Base-by-base conservation (phyloP, 2,797 vertebrate genomes). In the Rhyacichthys aspro region DNA sequence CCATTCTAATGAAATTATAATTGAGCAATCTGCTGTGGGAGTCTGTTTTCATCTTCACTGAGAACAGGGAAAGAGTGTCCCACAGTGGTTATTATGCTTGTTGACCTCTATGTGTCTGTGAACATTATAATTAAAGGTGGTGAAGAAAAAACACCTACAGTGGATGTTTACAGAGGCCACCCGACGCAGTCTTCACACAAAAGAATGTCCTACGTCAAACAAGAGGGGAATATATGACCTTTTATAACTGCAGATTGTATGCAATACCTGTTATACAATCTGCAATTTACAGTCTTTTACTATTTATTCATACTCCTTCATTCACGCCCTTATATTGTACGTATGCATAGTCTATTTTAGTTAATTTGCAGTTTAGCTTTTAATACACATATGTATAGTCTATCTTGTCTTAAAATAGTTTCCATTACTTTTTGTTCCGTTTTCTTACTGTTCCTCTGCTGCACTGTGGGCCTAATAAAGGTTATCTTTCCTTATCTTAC, bases 1-100 rank as follows among this genome's bases (percentile, higher is more conserved):
- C 49, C 43, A 7, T 36, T 37, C 66, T 78, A 79, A 87, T 78
- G 46, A 88, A 88, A 82, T 72, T 56, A 68, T 84, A 79, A 90
- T 85, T 80, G 74, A 34, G 50, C 81, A 78, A 67, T 79, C 78
- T 82, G 85, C 63, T 59, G 78, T 52, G 76, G 78, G 72, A 86
- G 76, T 72, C 59, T 36, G 60, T 43, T 45, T 62, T 43, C 19
- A 55, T 67, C 71, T n/a, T 19, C 36, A 8, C 0, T 14, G 42
- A 50, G 12, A 50, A 2, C 17, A 57, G 50, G 1, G 60, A 39
- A 48, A 49, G 55, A 11, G 15, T 9, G 12, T 36, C 18, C 15
- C 17, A 63, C 41, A 48, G 50, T 38, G n/a, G 6, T 4, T 50
- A 61, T 63, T 55, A 57, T 70, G 58, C 7, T 14, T 9, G 0